A percentile compares a stretch with the other conserved stretches of the same genome.
Conservation (phyloP, 2,797 vertebrate species). For the Glyptemys insculpta region DNA sequence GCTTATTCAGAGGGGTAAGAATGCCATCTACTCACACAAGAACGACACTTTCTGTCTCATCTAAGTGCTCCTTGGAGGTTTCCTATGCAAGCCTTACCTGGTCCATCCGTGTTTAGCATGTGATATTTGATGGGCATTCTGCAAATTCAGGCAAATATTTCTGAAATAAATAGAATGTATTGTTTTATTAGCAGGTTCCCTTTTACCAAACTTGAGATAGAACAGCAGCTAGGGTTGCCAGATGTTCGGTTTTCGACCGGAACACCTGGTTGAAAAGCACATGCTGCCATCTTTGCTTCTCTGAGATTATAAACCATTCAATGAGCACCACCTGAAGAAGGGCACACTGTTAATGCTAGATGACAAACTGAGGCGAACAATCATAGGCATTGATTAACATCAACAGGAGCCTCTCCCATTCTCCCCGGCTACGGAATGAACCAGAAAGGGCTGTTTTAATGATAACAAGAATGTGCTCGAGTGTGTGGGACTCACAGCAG, state of each 20-base stretch:
- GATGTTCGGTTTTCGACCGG: too few relatives aligned
- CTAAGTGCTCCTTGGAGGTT: conserved; percentile 47
- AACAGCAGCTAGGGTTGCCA: not conserved
- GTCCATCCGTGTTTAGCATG: conserved; percentile 52
- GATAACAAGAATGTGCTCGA: not conserved
- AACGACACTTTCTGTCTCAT: not conserved
- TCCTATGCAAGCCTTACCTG: conserved; percentile 32
- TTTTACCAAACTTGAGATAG: conserved; percentile 25
- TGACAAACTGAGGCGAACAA: not conserved
- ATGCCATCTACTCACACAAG: conserved; percentile 51
- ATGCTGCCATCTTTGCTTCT: conserved; percentile 1
- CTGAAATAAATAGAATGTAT: conserved; percentile 27
- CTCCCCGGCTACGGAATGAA: conserved; percentile 1
- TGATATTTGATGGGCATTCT: conserved; percentile 47
- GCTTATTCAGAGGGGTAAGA: not conserved
- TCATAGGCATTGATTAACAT: conserved; percentile 47
- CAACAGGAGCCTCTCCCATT: not conserved
- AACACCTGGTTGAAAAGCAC: not conserved
- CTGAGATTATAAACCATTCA: conserved; percentile 20
- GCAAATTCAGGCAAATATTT: not conserved
- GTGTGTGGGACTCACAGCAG: not conserved
- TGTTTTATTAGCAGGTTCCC: not conserved
- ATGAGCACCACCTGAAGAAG: conserved; percentile 41
- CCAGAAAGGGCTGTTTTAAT: conserved; percentile 21
- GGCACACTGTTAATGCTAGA: conserved; percentile 27